A percentile compares a stretch with the other conserved stretches of the same genome.
Conservation (phyloP, 1,140 invertebrate species). For the Dendrolimus kikuchii region DNA sequence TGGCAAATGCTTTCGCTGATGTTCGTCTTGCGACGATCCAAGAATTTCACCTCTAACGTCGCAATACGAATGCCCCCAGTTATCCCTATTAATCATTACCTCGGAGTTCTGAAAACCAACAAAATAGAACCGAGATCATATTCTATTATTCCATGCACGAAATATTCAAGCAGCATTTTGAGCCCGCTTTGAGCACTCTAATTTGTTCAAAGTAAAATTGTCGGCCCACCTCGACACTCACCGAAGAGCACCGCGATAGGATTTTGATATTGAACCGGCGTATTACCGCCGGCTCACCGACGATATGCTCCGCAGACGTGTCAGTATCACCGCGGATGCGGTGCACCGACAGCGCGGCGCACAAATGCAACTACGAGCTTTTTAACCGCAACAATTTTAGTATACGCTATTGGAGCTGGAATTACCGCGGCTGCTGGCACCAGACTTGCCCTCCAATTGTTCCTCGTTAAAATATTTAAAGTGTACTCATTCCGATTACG, state of each 20-base stretch:
- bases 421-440: conserved; percentile 93
- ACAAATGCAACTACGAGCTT: conserved; percentile 83
- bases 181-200: conserved; percentile 88
- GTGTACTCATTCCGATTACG: conserved; percentile 92
- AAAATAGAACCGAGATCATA: conserved; percentile 87
- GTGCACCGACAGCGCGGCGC: conserved; percentile 75
- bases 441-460: conserved; percentile 93
- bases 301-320: conserved; percentile 63
- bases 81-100: conserved; percentile 88
- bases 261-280: conserved; percentile 60
- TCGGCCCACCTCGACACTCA: conserved; percentile 77
- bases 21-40: conserved; percentile 86
- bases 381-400: conserved; percentile 89
- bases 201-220: conserved; percentile 88
- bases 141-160: conserved; percentile 87
- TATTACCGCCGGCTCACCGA: conserved; percentile 53
- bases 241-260: conserved; percentile 75
- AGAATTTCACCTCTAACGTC: conserved; percentile 85
- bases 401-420: conserved; percentile 93
- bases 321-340: conserved; percentile 71
- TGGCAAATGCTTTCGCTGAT: conserved; percentile 85
- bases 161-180: conserved; percentile 79
- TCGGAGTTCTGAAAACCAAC: conserved; percentile 79
- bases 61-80: conserved; percentile 83
- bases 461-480: conserved; percentile 92